Evolutionary conservation across 2,113 vertebrate genomes (phyloP), one percentile per base, ranked within the genome.

Genomic region (Periophthalmodon schlosseri): DNA sequence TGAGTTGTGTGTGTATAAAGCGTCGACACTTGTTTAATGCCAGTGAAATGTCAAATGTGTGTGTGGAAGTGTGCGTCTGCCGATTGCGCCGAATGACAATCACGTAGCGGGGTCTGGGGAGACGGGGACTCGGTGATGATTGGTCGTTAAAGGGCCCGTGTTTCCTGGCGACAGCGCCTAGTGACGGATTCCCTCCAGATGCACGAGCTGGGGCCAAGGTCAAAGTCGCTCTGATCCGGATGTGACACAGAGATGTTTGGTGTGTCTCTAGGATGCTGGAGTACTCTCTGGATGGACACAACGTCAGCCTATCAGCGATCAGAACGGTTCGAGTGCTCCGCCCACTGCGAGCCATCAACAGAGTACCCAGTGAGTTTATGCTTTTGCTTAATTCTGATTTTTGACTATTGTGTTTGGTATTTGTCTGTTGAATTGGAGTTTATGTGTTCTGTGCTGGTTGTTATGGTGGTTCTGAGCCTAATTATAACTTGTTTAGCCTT

Each of bases 301-400:
- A 97, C 0, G 96, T 98, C 60, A 99, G 97, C 92, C 94, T 99
- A 69, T 99, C 98, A 0, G 98, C 98, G 0, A 99, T 99, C 91
- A 94, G 98, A 61, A 99, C 97, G 0, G 98, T 99, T 3, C 96
- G 97, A 0, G 98, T 99, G 28, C 96, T 99, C 82, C 94, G 98
- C 90, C 98, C 98, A 0, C 95, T 99, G 44, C 91, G 97, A 49
- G 98, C 98, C 93, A 99, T 99, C 95, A 99, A 99, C 94, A 96
- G 98, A 83, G 97, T 99, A 81, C 98, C 98, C 63, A 99, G 98
- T 99, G 86, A 98, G 97, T 89, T 70, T 80, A 18, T 12, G 8
- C 39, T 39, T 52, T 44, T 44, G 0, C 6, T 44, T 44, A 44
- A 44, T 7, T 44, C 39, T 44, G 1, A 10, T 44, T 44, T 44